Percentiles rank a stretch among this genome's conserved stretches.
These are phyloP conservation scores for Pantala flavescens DNA, from an alignment of 1,140 invertebrate species.

Conservation along the genomic window DNA sequence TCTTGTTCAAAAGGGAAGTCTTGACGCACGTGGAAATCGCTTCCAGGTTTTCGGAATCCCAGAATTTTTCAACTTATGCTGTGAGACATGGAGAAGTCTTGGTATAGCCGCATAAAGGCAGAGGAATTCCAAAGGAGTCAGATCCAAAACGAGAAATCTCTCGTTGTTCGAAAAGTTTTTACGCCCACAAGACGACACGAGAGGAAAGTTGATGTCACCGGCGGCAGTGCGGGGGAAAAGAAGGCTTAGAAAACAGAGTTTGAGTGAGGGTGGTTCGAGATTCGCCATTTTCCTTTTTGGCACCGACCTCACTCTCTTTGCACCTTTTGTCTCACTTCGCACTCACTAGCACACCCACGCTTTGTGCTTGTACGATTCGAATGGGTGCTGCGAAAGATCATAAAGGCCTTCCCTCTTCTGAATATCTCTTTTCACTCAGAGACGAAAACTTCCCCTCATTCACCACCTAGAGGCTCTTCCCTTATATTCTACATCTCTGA, in stretches of 20 bases:
- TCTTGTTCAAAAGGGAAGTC: no score
- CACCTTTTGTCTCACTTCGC: not conserved
- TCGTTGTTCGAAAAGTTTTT: not conserved
- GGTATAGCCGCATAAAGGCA: no score
- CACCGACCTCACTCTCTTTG: not conserved
- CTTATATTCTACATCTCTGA: no score
- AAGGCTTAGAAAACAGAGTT: not conserved
- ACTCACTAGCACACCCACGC: not conserved
- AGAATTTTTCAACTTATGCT: no score
- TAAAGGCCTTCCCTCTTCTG: slow-evolving; percentile 6
- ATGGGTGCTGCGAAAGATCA: not conserved
- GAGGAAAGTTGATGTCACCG: slow-evolving; percentile 8
- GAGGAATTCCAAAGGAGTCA: no score
- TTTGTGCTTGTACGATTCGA: not conserved
- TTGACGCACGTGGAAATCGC: no score
- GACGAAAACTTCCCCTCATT: not conserved
- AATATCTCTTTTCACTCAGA: slow-evolving; percentile 1
- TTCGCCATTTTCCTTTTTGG: not conserved
- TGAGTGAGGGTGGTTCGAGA: not conserved
- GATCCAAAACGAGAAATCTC: no score
- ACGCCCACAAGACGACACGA: not conserved
- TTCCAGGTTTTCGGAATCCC: no score
- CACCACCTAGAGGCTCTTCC: not conserved
- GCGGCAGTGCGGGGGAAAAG: not conserved
- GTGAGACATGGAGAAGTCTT: no score